These are phyloP conservation scores for Chalcosyrphus nemorum DNA, from an alignment of 2,888 invertebrate genomes.

Conservation along the genomic window DNA sequence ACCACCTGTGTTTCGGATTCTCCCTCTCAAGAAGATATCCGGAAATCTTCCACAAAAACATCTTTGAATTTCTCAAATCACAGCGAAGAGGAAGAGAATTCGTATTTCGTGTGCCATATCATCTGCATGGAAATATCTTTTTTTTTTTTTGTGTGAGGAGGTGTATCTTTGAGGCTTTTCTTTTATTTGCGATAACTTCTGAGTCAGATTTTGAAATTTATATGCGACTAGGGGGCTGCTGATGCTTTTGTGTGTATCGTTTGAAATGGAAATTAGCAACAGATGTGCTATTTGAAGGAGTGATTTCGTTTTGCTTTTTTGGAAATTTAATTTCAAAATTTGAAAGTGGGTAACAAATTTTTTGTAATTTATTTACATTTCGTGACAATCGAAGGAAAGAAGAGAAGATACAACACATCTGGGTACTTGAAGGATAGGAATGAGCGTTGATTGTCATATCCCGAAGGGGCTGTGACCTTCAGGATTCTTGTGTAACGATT, in stretches of 20 bases:
- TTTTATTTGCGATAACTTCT: conserved; percentile 4
- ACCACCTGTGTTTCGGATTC: not conserved
- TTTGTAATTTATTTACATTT: not conserved
- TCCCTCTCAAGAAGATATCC: not conserved
- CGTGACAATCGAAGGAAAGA: not conserved
- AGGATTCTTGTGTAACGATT: too few species aligned
- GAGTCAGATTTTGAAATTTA: conserved; percentile 30
- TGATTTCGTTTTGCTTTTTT: not conserved
- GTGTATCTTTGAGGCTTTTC: conserved; percentile 9
- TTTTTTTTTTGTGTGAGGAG: too few species aligned
- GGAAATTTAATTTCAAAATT: not conserved
- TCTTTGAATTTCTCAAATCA: conserved; percentile 29
- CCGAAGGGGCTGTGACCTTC: too few species aligned
- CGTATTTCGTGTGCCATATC: not conserved
- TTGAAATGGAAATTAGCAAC: conserved; percentile 56
- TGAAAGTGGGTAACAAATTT: not conserved
- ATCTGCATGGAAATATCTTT: conserved; percentile 16
- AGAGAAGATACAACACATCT: not conserved
- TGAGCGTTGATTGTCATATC: not conserved
- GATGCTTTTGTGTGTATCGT: not conserved
- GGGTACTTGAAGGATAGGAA: not conserved
- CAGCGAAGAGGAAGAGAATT: not conserved
- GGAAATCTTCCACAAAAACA: conserved; percentile 1
- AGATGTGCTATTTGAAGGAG: conserved; percentile 3
- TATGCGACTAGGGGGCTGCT: not conserved